Conservation (phyloP, 2,113 vertebrate genomes). For the Rhynchomys soricoides region DNA sequence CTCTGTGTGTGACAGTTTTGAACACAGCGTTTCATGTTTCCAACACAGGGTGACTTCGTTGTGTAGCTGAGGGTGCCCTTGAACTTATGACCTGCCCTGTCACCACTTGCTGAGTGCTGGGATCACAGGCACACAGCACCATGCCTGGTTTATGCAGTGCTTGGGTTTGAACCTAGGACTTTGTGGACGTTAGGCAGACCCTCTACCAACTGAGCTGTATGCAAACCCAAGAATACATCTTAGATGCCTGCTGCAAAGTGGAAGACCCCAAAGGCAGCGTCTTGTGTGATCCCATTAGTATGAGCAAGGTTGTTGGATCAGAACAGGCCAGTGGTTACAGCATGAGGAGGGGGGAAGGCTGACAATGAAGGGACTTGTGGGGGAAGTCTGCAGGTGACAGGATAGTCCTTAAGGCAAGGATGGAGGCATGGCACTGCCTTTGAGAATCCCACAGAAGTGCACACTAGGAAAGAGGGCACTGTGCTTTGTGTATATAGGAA, state of each 20-base stretch:
- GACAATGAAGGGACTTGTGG: fast-evolving
- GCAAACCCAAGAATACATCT: neutral
- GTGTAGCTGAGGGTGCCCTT: neutral
- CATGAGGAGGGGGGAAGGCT: neutral
- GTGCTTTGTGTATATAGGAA: neutral
- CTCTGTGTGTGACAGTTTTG: neutral
- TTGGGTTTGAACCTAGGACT: neutral
- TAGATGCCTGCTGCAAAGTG: neutral
- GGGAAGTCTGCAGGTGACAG: neutral
- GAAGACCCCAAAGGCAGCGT: neutral
- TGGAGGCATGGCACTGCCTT: neutral
- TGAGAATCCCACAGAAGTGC: fast-evolving
- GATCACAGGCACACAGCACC: neutral
- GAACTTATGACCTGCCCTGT: neutral
- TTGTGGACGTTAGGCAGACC: neutral
- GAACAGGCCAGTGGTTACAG: neutral
- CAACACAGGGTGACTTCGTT: neutral
- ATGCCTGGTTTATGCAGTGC: neutral
- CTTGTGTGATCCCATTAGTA: neutral
- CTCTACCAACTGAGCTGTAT: neutral
- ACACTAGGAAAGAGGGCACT: neutral
- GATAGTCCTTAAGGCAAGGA: fast-evolving
- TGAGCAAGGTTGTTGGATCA: neutral
- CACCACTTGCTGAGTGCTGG: neutral
- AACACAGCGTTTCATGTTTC: neutral